Base-by-base conservation (phyloP, 2,113 vertebrate species). In the Solenodon paradoxus region DNA sequence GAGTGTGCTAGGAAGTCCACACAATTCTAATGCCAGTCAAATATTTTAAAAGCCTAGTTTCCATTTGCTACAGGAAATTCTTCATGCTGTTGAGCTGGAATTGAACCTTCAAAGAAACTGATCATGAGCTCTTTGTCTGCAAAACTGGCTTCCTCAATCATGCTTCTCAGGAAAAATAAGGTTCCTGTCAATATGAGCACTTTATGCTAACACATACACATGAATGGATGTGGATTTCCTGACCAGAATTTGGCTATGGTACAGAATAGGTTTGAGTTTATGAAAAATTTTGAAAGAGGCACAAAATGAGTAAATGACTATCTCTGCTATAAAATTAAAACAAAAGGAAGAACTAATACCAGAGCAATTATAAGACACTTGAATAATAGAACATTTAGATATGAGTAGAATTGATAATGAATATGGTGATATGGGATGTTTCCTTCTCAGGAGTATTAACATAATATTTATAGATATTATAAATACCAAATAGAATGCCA, bases 141-240 rank as follows among this genome's bases (percentile, higher is more conserved):
- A 96, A 92, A 96, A 96, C 28, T 84, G 61, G 61, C 61, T 94
- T 88, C 61, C 90, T 95, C 91, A 68, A 92, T 95, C 85, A 88
- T 40, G 19, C 47, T 91, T 85, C 90, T 95, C 68, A 84, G 47
- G 51, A n/a, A 77, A 94, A 90, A 82, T 55, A 69, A 32, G 40
- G 20, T 66, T 95, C 38, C 55, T 72, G 61, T 94, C 93, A 74
- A 71, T 71, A 61, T 7, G 20, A 86, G 26, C 38, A 69, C n/a
- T n/a, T 86, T 81, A 72, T 32, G 11, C 17, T 63, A 81, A 96
- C 74, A 42, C 26, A 53, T 20, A 66, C 19, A 53, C 16, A 79
- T 22, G 55, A 47, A 3, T 38, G 64, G 47, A n/a, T 30, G 12
- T 3, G 2, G 17, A 19, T 84, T 88, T 92, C 64, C 40, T 85